Evolutionary conservation across 2,888 invertebrate genomes (phyloP), one percentile per base, ranked within the genome.

Genomic region (Coleophora deauratella): DNA sequence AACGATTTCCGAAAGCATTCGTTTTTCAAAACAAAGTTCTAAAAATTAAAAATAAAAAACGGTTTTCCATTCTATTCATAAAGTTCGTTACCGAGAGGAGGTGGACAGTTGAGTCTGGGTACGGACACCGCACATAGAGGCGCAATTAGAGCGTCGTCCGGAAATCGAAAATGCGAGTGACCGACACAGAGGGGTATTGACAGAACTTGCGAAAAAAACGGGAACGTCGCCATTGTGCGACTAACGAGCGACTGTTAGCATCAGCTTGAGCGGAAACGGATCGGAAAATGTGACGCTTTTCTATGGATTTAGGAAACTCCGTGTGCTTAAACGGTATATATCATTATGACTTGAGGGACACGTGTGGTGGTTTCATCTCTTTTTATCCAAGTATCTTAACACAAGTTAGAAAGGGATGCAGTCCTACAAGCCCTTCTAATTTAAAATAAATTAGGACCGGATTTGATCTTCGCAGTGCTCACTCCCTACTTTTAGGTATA

Each of bases 141-240:
- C 50, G 65, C 73, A 72, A 73, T 72, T 73, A 71, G 63, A 59
- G 65, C 65, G 65, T 21, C 21, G 21, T 21, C 68, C 64, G 69
- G 65, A 56, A 59, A 50, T 55, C 45, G 46, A 52, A 55, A 62
- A 62, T 54, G 51, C 49, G 51, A 66, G 60, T 62, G 62, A 59
- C 62, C 66, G 60, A 59, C 58, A 41, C 51, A 51, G 47, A 55
- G 62, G 49, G 56, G 66, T 58, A 66, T 68, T 60, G 66, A 33
- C 38, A 14, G 27, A 35, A 6, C 14, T 27, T 36, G 41, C 27
- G 12, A 36, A 12, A 4, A 9, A 32, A 21, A 10, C 37, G 37
- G 21, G 3, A 21, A 21, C 6, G 6, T 21, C 21, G 21, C 21
- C 21, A 21, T 21, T 21, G 21, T 21, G 21, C 21, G 21, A 21